Conservation (phyloP, 2,888 invertebrate species). For the Entomobrya multifasciata region DNA sequence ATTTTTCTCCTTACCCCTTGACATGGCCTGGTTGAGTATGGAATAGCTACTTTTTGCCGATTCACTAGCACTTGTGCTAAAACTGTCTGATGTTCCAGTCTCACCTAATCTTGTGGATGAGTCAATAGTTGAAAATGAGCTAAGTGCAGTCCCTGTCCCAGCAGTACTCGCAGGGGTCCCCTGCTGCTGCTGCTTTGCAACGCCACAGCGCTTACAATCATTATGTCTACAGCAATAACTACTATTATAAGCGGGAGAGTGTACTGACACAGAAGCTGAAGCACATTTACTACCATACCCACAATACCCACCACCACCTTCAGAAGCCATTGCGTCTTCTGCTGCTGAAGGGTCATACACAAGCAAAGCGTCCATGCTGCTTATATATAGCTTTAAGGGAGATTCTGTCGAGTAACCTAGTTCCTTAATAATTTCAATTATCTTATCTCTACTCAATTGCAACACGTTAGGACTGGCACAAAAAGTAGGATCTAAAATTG, state of each 20-base stretch:
- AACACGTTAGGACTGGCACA: constrained; percentile 42
- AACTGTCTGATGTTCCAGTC: constrained; percentile 51
- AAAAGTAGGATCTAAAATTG: not conserved
- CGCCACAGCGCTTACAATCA: constrained; percentile 29
- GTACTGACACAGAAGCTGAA: constrained; percentile 14
- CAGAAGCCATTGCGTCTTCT: constrained; percentile 17
- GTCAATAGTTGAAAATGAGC: constrained; percentile 54
- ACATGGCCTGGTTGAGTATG: constrained; percentile 7
- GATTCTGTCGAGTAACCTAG: constrained; percentile 77
- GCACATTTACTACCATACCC: constrained; percentile 24
- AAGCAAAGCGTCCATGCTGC: constrained; percentile 80
- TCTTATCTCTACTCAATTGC: constrained; percentile 42
- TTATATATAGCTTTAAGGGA: constrained; percentile 77
- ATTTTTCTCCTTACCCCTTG: not conserved
- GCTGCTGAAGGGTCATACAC: constrained; percentile 73
- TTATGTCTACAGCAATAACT: constrained; percentile 38
- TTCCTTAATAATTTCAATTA: constrained; percentile 73
- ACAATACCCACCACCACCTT: constrained; percentile 1
- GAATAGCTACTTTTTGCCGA: constrained; percentile 18
- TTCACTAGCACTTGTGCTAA: constrained; percentile 57
- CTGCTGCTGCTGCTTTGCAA: too few relatives aligned
- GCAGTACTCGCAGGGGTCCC: constrained; percentile 1
- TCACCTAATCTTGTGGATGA: constrained; percentile 26
- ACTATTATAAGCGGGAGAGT: constrained; percentile 15
- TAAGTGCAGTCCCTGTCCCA: constrained; percentile 36